Conservation (phyloP, 30 jellyfish, hydroid and myxozoan genomes). For the Mastigias papua region DNA sequence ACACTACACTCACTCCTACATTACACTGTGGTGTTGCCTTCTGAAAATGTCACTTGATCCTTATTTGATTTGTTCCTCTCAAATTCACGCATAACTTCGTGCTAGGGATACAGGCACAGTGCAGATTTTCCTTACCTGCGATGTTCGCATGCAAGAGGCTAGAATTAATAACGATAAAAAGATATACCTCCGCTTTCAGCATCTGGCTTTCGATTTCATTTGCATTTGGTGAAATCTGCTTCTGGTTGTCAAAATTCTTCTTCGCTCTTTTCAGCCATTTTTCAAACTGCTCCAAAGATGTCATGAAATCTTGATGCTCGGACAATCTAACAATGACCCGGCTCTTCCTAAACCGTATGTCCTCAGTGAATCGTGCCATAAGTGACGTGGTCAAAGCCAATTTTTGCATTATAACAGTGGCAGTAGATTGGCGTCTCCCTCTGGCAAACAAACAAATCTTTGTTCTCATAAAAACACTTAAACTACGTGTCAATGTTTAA, state of each 20-base stretch:
- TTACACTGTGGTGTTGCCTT: too few relatives aligned
- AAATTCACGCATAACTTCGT: too few relatives aligned
- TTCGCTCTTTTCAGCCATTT: conserved; percentile 91
- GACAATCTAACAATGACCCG: conserved; percentile 70
- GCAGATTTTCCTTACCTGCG: too few relatives aligned
- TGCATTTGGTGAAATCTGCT: conserved; percentile 68
- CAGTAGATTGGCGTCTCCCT: conserved; percentile 79
- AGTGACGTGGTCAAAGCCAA: conserved; percentile 59
- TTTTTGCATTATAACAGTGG: conserved; percentile 64
- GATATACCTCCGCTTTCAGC: conserved; percentile 63
- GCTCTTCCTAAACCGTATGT: conserved; percentile 61
- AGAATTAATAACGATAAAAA: too few relatives aligned
- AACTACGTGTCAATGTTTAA: too few relatives aligned
- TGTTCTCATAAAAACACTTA: too few relatives aligned
- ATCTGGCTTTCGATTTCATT: conserved; percentile 78
- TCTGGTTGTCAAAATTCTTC: conserved; percentile 70
- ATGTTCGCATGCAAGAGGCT: too few relatives aligned
- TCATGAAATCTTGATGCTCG: conserved; percentile 75
- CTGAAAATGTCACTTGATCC: too few relatives aligned
- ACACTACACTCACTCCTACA: too few relatives aligned
- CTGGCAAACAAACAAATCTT: conserved; percentile 12
- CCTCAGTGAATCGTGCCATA: conserved; percentile 77
- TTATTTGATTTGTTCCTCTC: too few relatives aligned
- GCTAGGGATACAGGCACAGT: too few relatives aligned
- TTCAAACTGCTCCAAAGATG: conserved; percentile 73